Evolutionary conservation across 2,888 invertebrate genomes (phyloP), one percentile per base, ranked within the genome.

Genomic region (Gortyna flavago): DNA sequence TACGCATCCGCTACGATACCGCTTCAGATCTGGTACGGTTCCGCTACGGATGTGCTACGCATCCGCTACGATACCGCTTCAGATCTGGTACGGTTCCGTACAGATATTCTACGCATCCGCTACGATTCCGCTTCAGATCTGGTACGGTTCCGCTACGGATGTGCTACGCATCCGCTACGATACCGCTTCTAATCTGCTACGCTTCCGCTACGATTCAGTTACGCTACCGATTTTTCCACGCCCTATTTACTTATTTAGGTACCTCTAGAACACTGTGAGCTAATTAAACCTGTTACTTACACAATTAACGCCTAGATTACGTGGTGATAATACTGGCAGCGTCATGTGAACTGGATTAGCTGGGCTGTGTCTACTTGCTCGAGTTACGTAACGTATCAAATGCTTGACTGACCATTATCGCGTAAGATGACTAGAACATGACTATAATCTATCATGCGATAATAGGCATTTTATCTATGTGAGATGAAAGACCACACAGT

Each of bases 201-300:
- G 29, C 29, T 18, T 38, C 16, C 25, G 38, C 25, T n/a, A 54
- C 25, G 41, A 0, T 1, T 25, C 6, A 1, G 41, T n/a, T 72
- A 13, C 2, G 41, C 51, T 44, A 11, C 11, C 4, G 38, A 35
- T 38, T 79, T 67, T 67, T 67, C 44, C 79, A 54, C 38, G 51
- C 29, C 7, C 16, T 29, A 16, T 32, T 13, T 32, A 48, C 38
- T 62, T 62, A 64, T 66, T 51, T 44, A 57, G 11, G n/a, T 57
- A 51, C 25, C 3, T 73, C 62, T 66, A 29, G 29, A 54, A 62
- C 32, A 48, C 44, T 32, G 51, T 54, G 44, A 73, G 69, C 38
- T 83, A 80, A 83, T 75, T 84, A 75, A 62, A 83, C 64, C 65
- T 44, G 57, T 83, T 62, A 80, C 62, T 73, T 64, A 80, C 80